A percentile compares a stretch with the other conserved stretches of the same genome.
phyloP scores from a whole-genome alignment of 2,113 vertebrate species.

The Amphiprion ocellaris region DNA sequence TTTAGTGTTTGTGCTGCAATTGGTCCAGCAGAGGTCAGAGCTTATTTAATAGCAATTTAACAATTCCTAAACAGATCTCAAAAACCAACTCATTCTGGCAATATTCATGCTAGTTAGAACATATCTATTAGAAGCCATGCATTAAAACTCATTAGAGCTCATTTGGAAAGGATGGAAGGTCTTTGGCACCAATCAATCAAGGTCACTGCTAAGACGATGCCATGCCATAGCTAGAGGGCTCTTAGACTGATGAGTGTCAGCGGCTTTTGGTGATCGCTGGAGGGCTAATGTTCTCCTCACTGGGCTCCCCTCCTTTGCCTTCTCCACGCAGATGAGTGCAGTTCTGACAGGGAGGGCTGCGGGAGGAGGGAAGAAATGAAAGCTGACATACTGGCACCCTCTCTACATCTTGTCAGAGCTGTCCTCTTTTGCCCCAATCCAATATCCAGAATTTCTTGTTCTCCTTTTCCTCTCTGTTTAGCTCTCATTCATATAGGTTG shows the following conservation, averaged over 20 bases:
- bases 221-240: constrained; percentile 64
- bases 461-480: not conserved
- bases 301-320: constrained; percentile 34
- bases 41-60: constrained; percentile 44
- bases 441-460: constrained; percentile 48
- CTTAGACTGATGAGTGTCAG: constrained; percentile 75
- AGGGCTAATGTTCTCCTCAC: constrained; percentile 60
- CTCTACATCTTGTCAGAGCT: constrained; percentile 64
- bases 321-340: constrained; percentile 41
- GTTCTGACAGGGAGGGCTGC: constrained; percentile 63
- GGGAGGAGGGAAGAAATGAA: constrained; percentile 61
- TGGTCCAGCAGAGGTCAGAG: constrained; percentile 25
- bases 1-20: too few species aligned
- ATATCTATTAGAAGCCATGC: constrained; percentile 63
- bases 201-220: constrained; percentile 71
- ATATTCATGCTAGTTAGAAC: constrained; percentile 65
- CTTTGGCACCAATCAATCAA: constrained; percentile 78
- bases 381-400: constrained; percentile 69
- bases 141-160: constrained; percentile 73
- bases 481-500: constrained; percentile 15
- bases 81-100: constrained; percentile 40
- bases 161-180: constrained; percentile 58
- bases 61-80: constrained; percentile 55
- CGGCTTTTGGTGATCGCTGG: constrained; percentile 51
- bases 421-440: constrained; percentile 58